Percentiles rank a stretch among this genome's conserved stretches.
Conservation (phyloP, 2,888 invertebrate species). For the Plebejus anna region DNA sequence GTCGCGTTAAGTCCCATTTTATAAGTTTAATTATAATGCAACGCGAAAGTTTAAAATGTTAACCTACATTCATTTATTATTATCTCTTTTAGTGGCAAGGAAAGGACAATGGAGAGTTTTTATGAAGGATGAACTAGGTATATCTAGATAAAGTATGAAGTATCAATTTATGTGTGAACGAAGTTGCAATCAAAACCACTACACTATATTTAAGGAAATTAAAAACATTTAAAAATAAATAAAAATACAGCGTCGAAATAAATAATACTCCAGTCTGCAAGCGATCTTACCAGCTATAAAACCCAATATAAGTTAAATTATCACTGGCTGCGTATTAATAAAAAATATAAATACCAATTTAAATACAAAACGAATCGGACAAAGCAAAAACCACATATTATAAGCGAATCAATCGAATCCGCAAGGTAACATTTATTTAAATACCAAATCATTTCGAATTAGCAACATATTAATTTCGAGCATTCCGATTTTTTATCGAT, state of each 20-base stretch:
- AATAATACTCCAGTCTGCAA: background rate
- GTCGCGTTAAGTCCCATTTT: too few relatives aligned
- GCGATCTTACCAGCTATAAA: slow-evolving; percentile 12
- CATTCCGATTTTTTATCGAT: slow-evolving; percentile 29
- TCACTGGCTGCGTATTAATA: slow-evolving; percentile 11
- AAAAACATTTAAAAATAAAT: background rate
- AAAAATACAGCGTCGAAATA: background rate
- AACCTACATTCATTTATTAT: too few relatives aligned
- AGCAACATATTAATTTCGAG: slow-evolving; percentile 32
- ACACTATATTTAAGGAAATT: background rate
- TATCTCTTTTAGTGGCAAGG: too few relatives aligned
- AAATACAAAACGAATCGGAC: slow-evolving; percentile 20
- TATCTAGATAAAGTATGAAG: too few relatives aligned
- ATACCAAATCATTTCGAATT: slow-evolving; percentile 32
- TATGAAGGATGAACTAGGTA: too few relatives aligned
- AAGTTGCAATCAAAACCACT: background rate
- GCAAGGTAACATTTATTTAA: slow-evolving; percentile 27
- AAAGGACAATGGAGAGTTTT: too few relatives aligned
- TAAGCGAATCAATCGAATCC: slow-evolving; percentile 19
- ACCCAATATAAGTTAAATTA: slow-evolving; percentile 22
- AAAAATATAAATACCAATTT: slow-evolving; percentile 25
- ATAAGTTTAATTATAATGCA: too few relatives aligned
- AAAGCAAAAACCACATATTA: slow-evolving; percentile 29
- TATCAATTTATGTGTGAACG: background rate
- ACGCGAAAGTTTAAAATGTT: too few relatives aligned